Evolutionary conservation across 2,888 invertebrate species (phyloP), one percentile per base, ranked within the genome.

Genomic region (Thecocarcelia acutangulata): DNA sequence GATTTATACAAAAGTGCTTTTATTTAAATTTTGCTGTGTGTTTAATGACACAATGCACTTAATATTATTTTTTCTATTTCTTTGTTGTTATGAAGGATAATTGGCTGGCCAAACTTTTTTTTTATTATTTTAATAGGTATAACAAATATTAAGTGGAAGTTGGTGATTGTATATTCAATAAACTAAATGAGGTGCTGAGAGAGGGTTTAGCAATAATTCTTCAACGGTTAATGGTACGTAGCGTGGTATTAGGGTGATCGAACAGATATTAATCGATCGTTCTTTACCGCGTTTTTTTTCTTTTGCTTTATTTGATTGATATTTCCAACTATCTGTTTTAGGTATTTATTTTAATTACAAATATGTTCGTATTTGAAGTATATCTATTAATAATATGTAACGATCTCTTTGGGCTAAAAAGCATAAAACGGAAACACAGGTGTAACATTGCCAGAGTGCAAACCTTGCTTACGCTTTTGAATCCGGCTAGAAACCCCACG

Each of bases 101-200:
- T 37, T 59, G 11, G 9, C 21, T 61, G 59, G 68, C 46, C 28
- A 58, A 66, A 59, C 21, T 46, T 73, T 40, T 46, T 37, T 54
- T 50, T 74, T 15, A 13, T 12, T 24, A 40, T n/a, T 78, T 69
- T 64, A 73, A 78, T 81, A 63, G 40, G 63, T 63, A 64, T 77
- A 74, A 82, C 56, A 78, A 82, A 82, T 82, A 58, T 64, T 19
- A 77, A 78, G 52, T 74, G 81, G 72, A 77, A 70, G 66, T 68
- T 50, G 48, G 61, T 42, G 17, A 72, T 73, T 77, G 54, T 13
- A 48, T 64, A 78, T 78, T 68, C 46, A 78, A 78, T 82, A 78
- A 74, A 74, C 44, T 58, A 69, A 77, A 82, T 78, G 63, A 78
- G 24, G 78, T 82, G 78, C 44, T 66, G 78, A 82, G 73, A 61